These are phyloP conservation scores for Tipula confusa DNA, from an alignment of 2,888 invertebrate species.

Conservation along the genomic window DNA sequence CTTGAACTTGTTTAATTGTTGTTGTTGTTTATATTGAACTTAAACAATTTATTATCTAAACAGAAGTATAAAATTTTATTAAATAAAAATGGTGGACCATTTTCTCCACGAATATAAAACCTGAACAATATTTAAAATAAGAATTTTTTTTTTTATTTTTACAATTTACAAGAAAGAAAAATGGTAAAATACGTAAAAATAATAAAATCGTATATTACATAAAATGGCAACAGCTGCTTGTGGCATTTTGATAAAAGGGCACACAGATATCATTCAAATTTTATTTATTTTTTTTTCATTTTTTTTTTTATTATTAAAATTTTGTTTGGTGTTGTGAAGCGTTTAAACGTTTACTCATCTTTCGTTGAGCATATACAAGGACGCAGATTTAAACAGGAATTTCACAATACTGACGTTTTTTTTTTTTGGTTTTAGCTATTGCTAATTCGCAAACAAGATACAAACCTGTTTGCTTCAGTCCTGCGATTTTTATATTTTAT, in stretches of 20 bases:
- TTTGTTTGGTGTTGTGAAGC: background rate
- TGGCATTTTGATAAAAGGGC: slow-evolving; percentile 15
- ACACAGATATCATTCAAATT: slow-evolving; percentile 5
- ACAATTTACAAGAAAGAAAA: background rate
- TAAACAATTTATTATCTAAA: background rate
- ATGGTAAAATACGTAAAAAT: background rate
- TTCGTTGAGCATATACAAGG: background rate
- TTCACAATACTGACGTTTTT: background rate
- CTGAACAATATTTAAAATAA: background rate
- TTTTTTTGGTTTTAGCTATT: background rate
- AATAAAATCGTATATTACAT: background rate
- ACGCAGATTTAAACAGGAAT: background rate
- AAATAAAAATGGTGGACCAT: too few species aligned
- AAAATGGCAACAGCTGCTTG: slow-evolving; percentile 27
- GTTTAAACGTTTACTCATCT: background rate
- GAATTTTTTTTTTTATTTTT: background rate
- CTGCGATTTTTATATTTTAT: background rate
- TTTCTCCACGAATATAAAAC: too few species aligned
- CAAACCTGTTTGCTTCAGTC: background rate
- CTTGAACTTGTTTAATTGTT: background rate
- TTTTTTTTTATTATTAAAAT: background rate
- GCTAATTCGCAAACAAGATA: background rate
- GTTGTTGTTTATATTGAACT: background rate
- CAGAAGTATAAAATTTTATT: background rate
- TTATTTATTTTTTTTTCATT: background rate